Conservation (phyloP, 2,113 vertebrate species). For the Physeter macrocephalus region DNA sequence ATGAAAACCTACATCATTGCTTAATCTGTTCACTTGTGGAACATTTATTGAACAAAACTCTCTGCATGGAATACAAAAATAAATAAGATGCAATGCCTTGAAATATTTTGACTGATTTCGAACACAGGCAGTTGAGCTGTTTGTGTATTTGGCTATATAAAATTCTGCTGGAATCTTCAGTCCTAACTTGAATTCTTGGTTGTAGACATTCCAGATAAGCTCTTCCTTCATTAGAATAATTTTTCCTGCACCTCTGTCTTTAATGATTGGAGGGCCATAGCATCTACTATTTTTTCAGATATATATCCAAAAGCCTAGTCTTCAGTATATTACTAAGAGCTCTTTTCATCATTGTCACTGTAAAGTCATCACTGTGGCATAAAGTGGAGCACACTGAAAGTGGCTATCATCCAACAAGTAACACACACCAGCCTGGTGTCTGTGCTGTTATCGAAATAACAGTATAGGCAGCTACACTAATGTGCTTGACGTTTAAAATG, state of each 20-base stretch:
- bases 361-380: neutral
- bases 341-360: neutral
- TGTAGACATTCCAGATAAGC: neutral
- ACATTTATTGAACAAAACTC: constrained; percentile 30
- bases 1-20: neutral
- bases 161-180: neutral
- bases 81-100: neutral
- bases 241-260: neutral
- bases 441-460: constrained; percentile 78
- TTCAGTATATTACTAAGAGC: neutral
- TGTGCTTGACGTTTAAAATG: constrained; percentile 73
- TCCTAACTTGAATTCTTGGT: neutral
- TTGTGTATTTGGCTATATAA: constrained; percentile 21
- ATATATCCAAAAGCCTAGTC: neutral
- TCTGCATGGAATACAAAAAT: neutral
- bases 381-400: constrained; percentile 26
- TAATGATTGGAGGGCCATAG: neutral
- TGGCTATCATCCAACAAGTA: constrained; percentile 74
- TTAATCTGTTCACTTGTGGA: constrained; percentile 18
- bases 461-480: constrained; percentile 74
- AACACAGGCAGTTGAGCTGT: neutral
- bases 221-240: neutral
- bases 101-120: constrained; percentile 59
- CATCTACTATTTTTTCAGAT: neutral
- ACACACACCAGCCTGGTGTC: constrained; percentile 70